Evolutionary conservation across 2,888 invertebrate genomes (phyloP).

Genomic region (Hesperia comma): DNA sequence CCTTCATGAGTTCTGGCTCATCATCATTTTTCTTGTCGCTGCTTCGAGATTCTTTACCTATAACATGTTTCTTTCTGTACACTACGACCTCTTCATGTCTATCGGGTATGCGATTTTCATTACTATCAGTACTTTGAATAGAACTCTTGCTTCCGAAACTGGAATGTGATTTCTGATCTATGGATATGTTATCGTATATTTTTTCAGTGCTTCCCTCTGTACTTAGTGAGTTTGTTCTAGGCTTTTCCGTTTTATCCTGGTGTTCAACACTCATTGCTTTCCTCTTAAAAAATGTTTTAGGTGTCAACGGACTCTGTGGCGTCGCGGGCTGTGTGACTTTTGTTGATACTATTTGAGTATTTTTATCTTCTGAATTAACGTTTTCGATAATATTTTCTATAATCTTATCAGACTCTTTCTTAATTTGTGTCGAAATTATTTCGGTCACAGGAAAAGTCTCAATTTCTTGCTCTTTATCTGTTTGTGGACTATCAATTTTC

Average conservation of each 20-base stretch:
- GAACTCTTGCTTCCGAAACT: slow-evolving; percentile 80
- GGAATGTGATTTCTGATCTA: slow-evolving; percentile 76
- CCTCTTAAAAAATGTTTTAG: slow-evolving; percentile 79
- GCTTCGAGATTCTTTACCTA: slow-evolving; percentile 66
- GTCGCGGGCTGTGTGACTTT: slow-evolving; percentile 47
- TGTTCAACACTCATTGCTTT: slow-evolving; percentile 83
- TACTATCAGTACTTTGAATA: slow-evolving; percentile 76
- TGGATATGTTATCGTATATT: slow-evolving; percentile 76
- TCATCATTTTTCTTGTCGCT: slow-evolving; percentile 84
- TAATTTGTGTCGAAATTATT: slow-evolving; percentile 52
- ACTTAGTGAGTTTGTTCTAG: slow-evolving; percentile 69
- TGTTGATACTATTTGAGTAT: slow-evolving; percentile 23
- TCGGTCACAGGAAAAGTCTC: slow-evolving; percentile 60
- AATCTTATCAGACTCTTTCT: slow-evolving; percentile 59
- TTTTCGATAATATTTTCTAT: slow-evolving; percentile 56
- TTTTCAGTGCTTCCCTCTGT: slow-evolving; percentile 76
- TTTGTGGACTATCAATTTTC: slow-evolving; percentile 69
- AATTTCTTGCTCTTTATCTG: slow-evolving; percentile 63
- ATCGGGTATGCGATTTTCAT: slow-evolving; percentile 69
- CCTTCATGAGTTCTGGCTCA: slow-evolving; percentile 92
- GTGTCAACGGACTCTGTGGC: slow-evolving; percentile 70
- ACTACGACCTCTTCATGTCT: slow-evolving; percentile 79
- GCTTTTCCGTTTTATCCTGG: slow-evolving; percentile 73
- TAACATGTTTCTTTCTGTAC: slow-evolving; percentile 82
- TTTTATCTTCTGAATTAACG: slow-evolving; percentile 56